A percentile compares a stretch with the other conserved stretches of the same genome.
Conservation (phyloP, 2,797 vertebrate genomes). For the Oophaga sylvatica region DNA sequence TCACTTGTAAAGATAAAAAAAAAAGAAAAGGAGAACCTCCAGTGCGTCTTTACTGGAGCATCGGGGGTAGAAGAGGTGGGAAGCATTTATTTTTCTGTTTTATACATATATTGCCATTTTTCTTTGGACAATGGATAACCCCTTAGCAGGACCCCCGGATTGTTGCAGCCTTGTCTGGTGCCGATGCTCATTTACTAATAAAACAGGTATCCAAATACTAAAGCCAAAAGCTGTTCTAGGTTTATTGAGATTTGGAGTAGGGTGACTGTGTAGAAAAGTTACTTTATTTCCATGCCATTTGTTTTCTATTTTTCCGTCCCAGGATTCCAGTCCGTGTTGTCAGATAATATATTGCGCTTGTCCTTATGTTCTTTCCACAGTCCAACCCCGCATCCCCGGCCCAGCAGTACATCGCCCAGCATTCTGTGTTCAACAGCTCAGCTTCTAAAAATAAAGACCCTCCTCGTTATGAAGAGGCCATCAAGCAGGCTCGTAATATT, state of each 20-base stretch:
- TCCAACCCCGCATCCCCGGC: slow-evolving; percentile 73
- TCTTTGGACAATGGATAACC: no score
- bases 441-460: slow-evolving; percentile 88
- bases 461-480: slow-evolving; percentile 93
- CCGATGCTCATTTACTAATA: background rate
- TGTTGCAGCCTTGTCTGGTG: background rate
- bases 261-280: background rate
- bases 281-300: background rate
- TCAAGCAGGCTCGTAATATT: slow-evolving; percentile 87
- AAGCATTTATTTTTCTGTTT: no score
- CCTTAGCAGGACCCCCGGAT: no score
- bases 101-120: no score
- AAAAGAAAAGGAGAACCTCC: no score
- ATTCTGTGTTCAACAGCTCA: slow-evolving; percentile 77
- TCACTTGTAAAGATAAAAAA: no score
- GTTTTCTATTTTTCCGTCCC: background rate
- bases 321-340: background rate
- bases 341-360: background rate
- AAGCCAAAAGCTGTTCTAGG: background rate
- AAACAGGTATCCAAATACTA: background rate
- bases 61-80: no score
- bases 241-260: background rate
- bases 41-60: no score
- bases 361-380: slow-evolving; percentile 68
- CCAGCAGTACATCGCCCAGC: slow-evolving; percentile 74